These are phyloP conservation scores for Seira ritae DNA, from an alignment of 2,888 invertebrate genomes.

Conservation along the genomic window DNA sequence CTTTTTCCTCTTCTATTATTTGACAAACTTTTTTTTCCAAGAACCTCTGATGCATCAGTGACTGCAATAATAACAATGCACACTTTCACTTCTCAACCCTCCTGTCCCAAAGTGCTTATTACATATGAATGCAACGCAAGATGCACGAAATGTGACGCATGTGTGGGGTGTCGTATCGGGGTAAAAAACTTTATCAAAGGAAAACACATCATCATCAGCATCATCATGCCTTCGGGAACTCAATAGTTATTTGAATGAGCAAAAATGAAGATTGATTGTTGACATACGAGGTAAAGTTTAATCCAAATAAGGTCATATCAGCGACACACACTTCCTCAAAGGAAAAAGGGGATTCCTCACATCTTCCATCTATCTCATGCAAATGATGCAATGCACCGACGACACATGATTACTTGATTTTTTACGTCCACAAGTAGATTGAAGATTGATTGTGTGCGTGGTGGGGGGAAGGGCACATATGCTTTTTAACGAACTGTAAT, in stretches of 20 bases:
- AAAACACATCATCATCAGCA: no score
- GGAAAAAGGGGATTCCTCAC: not conserved
- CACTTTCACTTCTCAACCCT: not conserved
- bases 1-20: constrained; percentile 30
- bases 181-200: constrained; percentile 26
- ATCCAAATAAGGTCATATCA: constrained; percentile 25
- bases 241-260: constrained; percentile 46
- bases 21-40: constrained; percentile 36
- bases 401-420: not conserved
- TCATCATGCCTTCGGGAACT: not conserved
- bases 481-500: no score
- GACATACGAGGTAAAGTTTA: constrained; percentile 22
- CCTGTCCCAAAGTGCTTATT: constrained; percentile 9
- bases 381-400: not conserved
- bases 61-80: not conserved
- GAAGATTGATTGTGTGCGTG: not conserved
- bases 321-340: not conserved
- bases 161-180: constrained; percentile 11
- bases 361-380: not conserved
- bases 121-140: not conserved
- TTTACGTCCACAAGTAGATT: not conserved
- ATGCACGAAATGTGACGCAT: constrained; percentile 25
- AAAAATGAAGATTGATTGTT: constrained; percentile 52
- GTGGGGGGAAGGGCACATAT: no score
- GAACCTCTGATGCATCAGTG: not conserved